Percentiles rank a stretch among this genome's conserved stretches.
These are phyloP conservation scores for Caenorhabditis inopinata DNA, from an alignment of 1,140 invertebrate species.

Conservation along the genomic window DNA sequence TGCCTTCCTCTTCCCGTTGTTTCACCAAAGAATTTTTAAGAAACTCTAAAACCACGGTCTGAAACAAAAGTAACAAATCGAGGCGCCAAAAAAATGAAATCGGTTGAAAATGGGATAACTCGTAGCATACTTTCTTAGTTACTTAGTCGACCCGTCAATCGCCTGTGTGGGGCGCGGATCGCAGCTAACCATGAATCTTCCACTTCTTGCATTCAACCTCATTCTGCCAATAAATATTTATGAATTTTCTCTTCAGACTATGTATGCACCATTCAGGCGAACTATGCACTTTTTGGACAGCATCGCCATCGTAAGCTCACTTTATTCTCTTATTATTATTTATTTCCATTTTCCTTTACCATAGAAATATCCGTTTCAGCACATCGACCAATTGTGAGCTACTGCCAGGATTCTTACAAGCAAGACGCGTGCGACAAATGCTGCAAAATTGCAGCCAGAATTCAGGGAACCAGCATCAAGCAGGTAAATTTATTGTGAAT, in stretches of 20 bases:
- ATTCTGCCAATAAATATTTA: too few relatives aligned
- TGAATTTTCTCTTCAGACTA: background rate
- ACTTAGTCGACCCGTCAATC: too few relatives aligned
- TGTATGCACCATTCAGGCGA: background rate
- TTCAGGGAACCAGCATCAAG: conserved; percentile 8
- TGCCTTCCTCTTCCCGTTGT: too few relatives aligned
- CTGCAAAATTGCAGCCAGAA: conserved; percentile 8
- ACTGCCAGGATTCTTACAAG: background rate
- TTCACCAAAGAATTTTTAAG: too few relatives aligned
- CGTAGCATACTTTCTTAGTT: too few relatives aligned
- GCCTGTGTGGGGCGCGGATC: too few relatives aligned
- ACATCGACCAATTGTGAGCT: background rate
- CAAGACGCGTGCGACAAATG: background rate
- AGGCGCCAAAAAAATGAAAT: too few relatives aligned
- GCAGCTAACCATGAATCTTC: too few relatives aligned
- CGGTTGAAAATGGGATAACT: too few relatives aligned
- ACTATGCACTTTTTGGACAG: conserved; percentile 1
- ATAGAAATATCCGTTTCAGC: background rate
- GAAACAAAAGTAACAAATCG: too few relatives aligned
- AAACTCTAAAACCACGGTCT: too few relatives aligned
- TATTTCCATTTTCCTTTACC: background rate
- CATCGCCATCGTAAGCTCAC: background rate
- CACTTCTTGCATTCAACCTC: too few relatives aligned
- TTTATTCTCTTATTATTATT: background rate
- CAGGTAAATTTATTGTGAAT: background rate